Conservation (phyloP, 2,797 vertebrate genomes). For the Mormyrops attenuatus region DNA sequence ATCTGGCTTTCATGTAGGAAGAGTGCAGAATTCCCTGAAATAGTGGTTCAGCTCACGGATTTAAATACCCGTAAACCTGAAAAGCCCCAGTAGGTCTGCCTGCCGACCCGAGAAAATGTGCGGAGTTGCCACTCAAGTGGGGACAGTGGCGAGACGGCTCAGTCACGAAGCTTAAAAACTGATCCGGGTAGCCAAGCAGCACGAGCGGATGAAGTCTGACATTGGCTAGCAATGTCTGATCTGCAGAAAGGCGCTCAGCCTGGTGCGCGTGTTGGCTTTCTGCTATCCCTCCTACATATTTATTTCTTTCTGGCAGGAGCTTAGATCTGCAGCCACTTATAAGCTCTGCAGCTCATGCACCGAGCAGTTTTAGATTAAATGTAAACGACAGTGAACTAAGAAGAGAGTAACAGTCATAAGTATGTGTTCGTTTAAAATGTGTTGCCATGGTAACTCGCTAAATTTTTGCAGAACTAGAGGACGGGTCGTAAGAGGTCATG, state of each 20-base stretch:
- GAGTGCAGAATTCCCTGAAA: neutral
- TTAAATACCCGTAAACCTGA: neutral
- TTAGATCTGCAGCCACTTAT: neutral
- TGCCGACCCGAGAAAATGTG: neutral
- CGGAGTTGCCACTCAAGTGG: neutral
- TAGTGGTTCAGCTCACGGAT: neutral
- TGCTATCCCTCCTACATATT: conserved; percentile 5
- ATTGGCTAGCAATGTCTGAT: conserved; percentile 1
- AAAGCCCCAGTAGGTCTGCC: neutral
- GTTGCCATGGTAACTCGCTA: neutral
- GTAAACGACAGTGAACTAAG: neutral
- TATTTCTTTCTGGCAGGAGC: neutral
- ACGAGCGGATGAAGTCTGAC: neutral
- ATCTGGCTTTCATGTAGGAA: neutral
- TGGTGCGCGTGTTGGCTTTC: neutral
- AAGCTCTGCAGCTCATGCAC: conserved; percentile 1
- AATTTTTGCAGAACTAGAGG: neutral
- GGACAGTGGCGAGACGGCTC: neutral
- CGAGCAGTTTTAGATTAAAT: neutral
- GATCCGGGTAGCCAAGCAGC: neutral
- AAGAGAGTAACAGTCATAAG: neutral
- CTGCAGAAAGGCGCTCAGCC: neutral
- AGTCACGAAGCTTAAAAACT: neutral
- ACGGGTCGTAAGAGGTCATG: neutral
- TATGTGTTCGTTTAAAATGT: neutral